Base-by-base conservation (phyloP, 2,888 invertebrate genomes). In the Automeris io region DNA sequence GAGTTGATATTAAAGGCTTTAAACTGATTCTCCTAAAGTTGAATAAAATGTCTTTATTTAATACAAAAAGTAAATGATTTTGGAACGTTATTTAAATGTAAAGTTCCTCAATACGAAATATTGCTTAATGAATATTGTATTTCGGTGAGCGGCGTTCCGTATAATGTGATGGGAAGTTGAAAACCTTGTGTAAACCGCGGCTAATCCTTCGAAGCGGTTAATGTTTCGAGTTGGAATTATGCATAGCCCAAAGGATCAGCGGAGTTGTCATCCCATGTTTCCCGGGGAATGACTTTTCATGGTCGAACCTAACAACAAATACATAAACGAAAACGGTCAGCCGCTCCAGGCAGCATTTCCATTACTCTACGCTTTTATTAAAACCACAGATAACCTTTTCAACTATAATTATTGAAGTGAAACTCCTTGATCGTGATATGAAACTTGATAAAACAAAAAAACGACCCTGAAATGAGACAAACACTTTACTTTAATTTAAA, bases 171-270 rank as follows among this genome's bases (percentile, higher is more conserved):
- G 47, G 49, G 42, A 62, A 73, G 69, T 73, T 61, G 61, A 64
- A 65, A 73, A 72, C 67, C 68, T 68, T 70, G 72, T 71, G 66
- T 73, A 76, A 78, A 74, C 75, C 76, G 68, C 56, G 54, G 65
- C 59, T 81, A 83, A 82, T 76, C 81, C 76, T 46, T 53, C 51
- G 59, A 57, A 73, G 67, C 74, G 73, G 70, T 78, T 74, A 78
- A 75, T 77, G 79, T 76, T 76, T 74, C 64, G 62, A 69, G 71
- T 63, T 57, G 73, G 75, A 73, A 80, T 82, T 82, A 82, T 81
- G 76, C 80, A 76, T 70, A 77, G 74, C 78, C 75, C 62, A 39
- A 44, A 70, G 75, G 82, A 79, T 82, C 80, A 78, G 70, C 68
- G 65, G 71, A 29, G 68, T 72, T 79, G 78, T 80, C 80, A 73